Evolutionary conservation across 1,140 invertebrate genomes (phyloP).

Genomic region (Schlechtendalia chinensis): DNA sequence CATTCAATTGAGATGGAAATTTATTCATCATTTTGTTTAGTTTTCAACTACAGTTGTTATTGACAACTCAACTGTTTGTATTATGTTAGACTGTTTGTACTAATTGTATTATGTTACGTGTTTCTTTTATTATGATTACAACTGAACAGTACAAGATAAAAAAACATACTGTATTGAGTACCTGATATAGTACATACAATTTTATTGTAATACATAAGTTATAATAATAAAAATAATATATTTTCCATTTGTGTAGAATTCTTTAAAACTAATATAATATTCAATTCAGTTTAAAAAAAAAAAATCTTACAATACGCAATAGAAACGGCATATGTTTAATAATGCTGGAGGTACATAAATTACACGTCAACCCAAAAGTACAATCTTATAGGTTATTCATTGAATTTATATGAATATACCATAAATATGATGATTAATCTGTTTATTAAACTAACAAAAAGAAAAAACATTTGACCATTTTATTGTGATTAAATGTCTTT

Average conservation of each 20-base stretch:
- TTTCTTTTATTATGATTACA: not conserved
- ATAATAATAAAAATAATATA: not conserved
- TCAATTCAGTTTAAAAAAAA: not conserved
- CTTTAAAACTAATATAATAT: not conserved
- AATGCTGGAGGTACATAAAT: not conserved
- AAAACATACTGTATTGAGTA: slow-evolving; percentile 23
- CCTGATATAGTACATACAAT: slow-evolving; percentile 16
- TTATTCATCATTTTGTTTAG: no score
- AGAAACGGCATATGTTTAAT: not conserved
- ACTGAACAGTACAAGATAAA: slow-evolving; percentile 1
- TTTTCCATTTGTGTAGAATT: not conserved
- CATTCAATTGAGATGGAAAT: no score
- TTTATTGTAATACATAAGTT: not conserved
- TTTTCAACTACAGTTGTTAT: no score
- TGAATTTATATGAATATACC: not conserved
- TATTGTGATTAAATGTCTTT: not conserved
- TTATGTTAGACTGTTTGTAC: no score
- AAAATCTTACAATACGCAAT: not conserved
- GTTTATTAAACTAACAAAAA: no score
- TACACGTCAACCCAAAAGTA: not conserved
- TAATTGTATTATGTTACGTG: no score
- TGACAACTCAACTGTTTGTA: no score
- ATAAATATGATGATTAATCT: not conserved
- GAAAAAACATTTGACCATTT: not conserved
- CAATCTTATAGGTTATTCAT: not conserved